phyloP scores from a whole-genome alignment of 2,797 vertebrate species.

The Gymnodraco acuticeps region DNA sequence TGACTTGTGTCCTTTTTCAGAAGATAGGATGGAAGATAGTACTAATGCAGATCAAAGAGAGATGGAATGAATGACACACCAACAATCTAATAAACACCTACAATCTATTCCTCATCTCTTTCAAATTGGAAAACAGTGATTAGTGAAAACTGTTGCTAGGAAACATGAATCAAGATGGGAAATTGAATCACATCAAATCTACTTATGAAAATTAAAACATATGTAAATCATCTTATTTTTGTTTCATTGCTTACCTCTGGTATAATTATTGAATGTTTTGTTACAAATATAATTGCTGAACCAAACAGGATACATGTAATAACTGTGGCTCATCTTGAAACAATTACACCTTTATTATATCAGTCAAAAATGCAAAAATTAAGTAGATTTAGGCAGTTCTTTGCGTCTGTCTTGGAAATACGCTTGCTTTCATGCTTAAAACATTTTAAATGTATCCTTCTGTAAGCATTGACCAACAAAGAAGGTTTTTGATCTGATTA shows the following conservation, averaged over 20 bases:
- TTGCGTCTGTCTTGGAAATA: conserved; percentile 13
- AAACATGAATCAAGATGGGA: not conserved
- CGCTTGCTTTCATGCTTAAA: conserved; percentile 34
- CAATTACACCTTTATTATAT: not conserved
- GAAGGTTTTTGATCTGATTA: conserved; percentile 50
- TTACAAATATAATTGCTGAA: not conserved
- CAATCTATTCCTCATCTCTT: not conserved
- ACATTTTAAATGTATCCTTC: conserved; percentile 38
- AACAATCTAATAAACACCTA: not conserved
- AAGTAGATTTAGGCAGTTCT: conserved; percentile 5
- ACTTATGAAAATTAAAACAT: not conserved
- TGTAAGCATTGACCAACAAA: conserved; percentile 46
- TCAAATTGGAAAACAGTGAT: not conserved
- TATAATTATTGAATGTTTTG: not conserved
- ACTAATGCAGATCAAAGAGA: conserved; percentile 47
- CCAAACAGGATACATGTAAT: not conserved
- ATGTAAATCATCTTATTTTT: not conserved
- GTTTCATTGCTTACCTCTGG: not conserved
- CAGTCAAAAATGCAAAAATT: conserved; percentile 17
- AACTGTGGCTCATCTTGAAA: not conserved
- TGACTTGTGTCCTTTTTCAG: conserved; percentile 37
- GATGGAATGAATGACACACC: conserved; percentile 10
- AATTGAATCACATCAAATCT: not conserved
- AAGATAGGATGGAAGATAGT: conserved; percentile 40
- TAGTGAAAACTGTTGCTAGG: no score